Evolutionary conservation across 2,113 vertebrate genomes (phyloP), one percentile per base, ranked within the genome.

Genomic region (Ochotona princeps): DNA sequence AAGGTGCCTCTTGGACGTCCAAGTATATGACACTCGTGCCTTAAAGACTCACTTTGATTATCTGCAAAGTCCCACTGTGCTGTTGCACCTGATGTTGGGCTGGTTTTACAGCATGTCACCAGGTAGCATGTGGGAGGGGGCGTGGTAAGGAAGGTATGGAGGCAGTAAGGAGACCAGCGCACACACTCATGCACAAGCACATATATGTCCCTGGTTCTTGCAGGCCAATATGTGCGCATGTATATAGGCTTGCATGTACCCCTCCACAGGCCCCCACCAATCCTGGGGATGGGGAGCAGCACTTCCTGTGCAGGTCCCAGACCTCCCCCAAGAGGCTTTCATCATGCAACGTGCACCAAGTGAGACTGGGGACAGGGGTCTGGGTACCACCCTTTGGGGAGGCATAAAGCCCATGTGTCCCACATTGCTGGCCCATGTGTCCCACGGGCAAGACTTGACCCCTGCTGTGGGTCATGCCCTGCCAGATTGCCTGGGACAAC

Each of bases 261-360:
- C 60, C 28, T 81, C 35, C 49, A 26, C 0, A 4, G 26, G 66
- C 74, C 26, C 38, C 38, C 38, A 44, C 38, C 38, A 44, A 44
- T 3, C 38, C 38, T 44, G 38, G 38, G 38, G 38, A 44, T 3
- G 38, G 38, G 38, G 38, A 44, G 3, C 38, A 44, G 38, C 38
- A 44, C 38, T 70, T n/a, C 54, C 25, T 35, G 20, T 35, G 23
- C 0, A 3, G 21, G 60, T 7, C 73, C 47, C 32, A 80, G 66
- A 10, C 5, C 54, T 14, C 57, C 54, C 18, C 57, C 4, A 1
- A 0, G 2, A 54, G 47, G 78, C n/a, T 8, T 57, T 18, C 8
- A 1, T 0, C 0, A n/a, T 69, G 30, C 61, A 2, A 3, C 2
- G 7, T 2, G 14, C 44, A 28, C 30, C 28, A 54, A 80, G 79